Conservation (phyloP, 1,140 invertebrate species). For the Antheraea pernyi region DNA sequence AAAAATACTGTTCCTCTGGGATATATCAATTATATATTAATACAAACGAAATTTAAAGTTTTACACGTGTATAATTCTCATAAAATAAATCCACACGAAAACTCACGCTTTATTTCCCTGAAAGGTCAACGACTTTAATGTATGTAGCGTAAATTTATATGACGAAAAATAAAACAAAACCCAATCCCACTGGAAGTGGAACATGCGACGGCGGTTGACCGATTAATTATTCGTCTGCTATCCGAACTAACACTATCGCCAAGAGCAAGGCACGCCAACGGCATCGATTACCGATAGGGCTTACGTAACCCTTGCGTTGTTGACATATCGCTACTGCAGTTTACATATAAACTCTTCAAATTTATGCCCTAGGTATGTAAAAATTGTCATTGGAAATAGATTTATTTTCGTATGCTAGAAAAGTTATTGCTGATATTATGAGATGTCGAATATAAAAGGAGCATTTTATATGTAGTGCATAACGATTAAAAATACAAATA, state of each 20-base stretch:
- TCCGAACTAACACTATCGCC: conserved; percentile 18
- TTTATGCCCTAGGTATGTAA: background rate
- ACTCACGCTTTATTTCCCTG: background rate
- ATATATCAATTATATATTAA: too few relatives aligned
- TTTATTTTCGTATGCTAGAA: background rate
- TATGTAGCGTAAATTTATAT: conserved; percentile 5
- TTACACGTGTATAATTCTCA: too few relatives aligned
- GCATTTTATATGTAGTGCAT: too few relatives aligned
- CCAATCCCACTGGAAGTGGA: conserved; percentile 54
- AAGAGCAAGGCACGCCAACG: conserved; percentile 31
- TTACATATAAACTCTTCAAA: background rate
- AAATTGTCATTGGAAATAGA: background rate
- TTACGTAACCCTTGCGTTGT: conserved; percentile 41
- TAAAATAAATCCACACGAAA: background rate
- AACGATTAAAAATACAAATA: too few relatives aligned
- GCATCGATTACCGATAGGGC: conserved; percentile 57
- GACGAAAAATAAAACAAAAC: conserved; percentile 4
- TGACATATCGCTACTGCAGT: conserved; percentile 3
- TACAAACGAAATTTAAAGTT: too few relatives aligned
- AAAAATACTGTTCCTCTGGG: too few relatives aligned
- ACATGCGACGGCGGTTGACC: conserved; percentile 50
- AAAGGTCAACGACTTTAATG: background rate
- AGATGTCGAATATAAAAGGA: too few relatives aligned
- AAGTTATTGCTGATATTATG: background rate
- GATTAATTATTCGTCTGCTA: conserved; percentile 65